Conservation (phyloP, 2,797 vertebrate genomes). For the Pyrocephalus nanus region DNA sequence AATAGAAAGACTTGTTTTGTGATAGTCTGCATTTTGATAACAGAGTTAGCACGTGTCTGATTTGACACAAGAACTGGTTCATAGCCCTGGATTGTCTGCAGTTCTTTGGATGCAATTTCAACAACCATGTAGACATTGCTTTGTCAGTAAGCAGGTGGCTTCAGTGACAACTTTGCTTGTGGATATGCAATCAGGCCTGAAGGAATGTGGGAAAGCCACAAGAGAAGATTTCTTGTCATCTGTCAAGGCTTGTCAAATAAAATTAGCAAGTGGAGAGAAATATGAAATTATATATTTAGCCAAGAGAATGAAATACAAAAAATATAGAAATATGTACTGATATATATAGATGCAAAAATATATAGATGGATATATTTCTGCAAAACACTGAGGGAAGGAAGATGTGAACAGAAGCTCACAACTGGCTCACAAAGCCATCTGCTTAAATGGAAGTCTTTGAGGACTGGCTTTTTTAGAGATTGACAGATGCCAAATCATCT, state of each 20-base stretch:
- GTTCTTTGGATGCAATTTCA: not conserved
- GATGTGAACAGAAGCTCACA: not conserved
- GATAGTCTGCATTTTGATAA: not conserved
- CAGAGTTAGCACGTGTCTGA: not conserved
- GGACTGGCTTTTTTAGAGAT: not conserved
- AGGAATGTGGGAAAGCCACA: conserved; percentile 25
- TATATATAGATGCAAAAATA: not conserved
- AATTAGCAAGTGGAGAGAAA: conserved; percentile 20
- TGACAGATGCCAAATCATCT: not conserved
- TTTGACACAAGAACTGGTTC: not conserved
- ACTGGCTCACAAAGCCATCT: not conserved
- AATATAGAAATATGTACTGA: not conserved
- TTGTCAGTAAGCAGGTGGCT: conserved; percentile 35
- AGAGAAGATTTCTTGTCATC: conserved; percentile 42
- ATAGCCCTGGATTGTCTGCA: not conserved
- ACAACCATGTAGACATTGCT: not conserved
- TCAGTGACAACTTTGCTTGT: conserved; percentile 16
- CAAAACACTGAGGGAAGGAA: not conserved
- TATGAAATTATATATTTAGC: not conserved
- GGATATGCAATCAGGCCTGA: not conserved
- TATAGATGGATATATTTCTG: not conserved
- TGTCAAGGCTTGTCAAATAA: conserved; percentile 33
- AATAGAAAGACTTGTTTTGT: not conserved
- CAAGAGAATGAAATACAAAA: not conserved
- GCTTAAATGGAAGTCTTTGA: not conserved